These are phyloP conservation scores for Cheiracanthium punctorium DNA, from an alignment of 2,888 invertebrate genomes.

Conservation along the genomic window DNA sequence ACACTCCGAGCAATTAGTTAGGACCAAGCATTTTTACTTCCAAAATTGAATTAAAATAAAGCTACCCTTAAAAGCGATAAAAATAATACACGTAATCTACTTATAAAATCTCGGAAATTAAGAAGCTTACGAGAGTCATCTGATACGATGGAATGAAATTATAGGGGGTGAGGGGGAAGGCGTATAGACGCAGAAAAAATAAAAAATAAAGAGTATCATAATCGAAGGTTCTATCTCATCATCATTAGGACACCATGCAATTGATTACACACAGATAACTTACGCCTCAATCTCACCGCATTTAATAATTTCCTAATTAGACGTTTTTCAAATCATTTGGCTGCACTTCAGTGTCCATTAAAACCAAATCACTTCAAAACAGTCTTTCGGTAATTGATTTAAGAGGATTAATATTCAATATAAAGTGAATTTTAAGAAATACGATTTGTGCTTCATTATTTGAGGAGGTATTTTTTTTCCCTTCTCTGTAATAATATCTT, in stretches of 20 bases:
- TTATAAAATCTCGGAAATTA: constrained; percentile 69
- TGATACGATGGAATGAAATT: constrained; percentile 62
- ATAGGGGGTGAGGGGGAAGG: constrained; percentile 17
- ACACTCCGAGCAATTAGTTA: background rate
- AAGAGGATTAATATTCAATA: constrained; percentile 64
- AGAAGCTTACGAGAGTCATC: constrained; percentile 56
- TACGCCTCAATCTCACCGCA: constrained; percentile 64
- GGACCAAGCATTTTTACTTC: background rate
- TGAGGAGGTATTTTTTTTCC: constrained; percentile 35
- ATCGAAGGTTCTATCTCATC: constrained; percentile 52
- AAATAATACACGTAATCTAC: constrained; percentile 57
- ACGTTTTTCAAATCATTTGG: constrained; percentile 68
- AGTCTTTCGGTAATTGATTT: constrained; percentile 68
- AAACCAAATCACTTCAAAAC: constrained; percentile 69
- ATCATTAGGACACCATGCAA: constrained; percentile 62
- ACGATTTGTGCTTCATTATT: constrained; percentile 66
- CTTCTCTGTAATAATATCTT: constrained; percentile 63
- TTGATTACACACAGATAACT: constrained; percentile 65
- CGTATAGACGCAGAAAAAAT: constrained; percentile 4
- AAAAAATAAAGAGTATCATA: background rate
- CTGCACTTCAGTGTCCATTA: constrained; percentile 57
- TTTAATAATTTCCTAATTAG: constrained; percentile 69
- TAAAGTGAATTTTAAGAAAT: constrained; percentile 69
- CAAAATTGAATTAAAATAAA: constrained; percentile 57
- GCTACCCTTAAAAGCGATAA: constrained; percentile 14